Evolutionary conservation across 2,888 invertebrate species (phyloP).

Genomic region (Spilarctia lutea): DNA sequence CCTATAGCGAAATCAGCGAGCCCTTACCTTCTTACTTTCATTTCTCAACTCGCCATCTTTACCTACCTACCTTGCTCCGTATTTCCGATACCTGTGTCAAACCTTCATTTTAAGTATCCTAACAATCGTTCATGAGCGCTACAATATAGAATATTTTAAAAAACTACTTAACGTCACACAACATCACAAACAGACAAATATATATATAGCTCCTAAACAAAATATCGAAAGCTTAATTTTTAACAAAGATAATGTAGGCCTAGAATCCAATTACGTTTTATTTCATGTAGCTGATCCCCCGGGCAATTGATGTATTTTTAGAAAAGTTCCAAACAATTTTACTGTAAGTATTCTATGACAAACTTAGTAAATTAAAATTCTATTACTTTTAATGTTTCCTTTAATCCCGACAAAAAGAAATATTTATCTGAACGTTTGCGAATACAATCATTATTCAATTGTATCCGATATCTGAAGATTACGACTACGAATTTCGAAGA

Average conservation of each 20-base stretch:
- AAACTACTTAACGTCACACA: neutral
- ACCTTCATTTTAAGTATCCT: neutral
- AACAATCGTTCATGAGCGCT: neutral
- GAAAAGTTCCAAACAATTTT: neutral
- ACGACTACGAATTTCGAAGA: neutral
- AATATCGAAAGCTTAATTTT: constrained; percentile 4
- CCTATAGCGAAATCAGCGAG: no score
- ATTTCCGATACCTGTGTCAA: no score
- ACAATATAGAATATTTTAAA: neutral
- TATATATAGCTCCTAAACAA: neutral
- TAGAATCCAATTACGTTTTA: constrained; percentile 22
- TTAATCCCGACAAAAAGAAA: neutral
- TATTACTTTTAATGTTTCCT: neutral
- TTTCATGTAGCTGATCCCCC: constrained; percentile 11
- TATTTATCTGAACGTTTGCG: neutral
- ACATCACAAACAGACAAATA: neutral
- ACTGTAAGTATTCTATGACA: neutral
- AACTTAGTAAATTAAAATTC: neutral
- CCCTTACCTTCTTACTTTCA: no score
- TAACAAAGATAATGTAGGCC: constrained; percentile 10
- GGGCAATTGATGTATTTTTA: constrained; percentile 2
- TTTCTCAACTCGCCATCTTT: no score
- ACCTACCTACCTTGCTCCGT: no score
- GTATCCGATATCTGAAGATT: constrained; percentile 1
- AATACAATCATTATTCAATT: neutral